Evolutionary conservation across 2,888 invertebrate species (phyloP), one percentile per base, ranked within the genome.

Genomic region (Yponomeuta cagnagella): DNA sequence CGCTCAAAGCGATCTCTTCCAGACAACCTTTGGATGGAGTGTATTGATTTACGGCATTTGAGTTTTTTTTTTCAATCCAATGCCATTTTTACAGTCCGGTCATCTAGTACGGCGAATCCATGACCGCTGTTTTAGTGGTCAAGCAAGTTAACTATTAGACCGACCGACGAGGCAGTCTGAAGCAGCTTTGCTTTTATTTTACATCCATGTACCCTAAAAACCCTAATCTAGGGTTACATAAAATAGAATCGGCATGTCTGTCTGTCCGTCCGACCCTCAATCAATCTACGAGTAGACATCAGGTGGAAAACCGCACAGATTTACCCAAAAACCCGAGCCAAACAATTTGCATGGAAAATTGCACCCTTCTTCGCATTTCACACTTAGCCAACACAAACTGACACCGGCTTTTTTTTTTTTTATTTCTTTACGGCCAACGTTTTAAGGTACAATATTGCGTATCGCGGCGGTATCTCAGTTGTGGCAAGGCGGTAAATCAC

Each of bases 341-440:
- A 10, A 48, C 48, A 68, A 68, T 68, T 68, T 68, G 48, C 31
- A 23, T 68, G 52, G 48, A 52, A 52, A 52, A 68, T 68, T 68
- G 68, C 68, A n/a, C 52, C 68, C 68, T 68, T 68, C 31, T 68
- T 15, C 52, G 23, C 67, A 15, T 43, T 37, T n/a, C 30, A 4
- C 10, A 48, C 33, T 31, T 30, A 8, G 30, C 68, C 15, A 52
- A 10, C 1, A 52, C 23, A 68, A 52, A 23, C 31, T 30, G 30
- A 52, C 23, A 68, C n/a, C 15, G 2, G 48, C 15, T 15, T 1
- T 4, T 10, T n/a, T 4, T 10, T 2, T 15, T n/a, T 43, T 37
- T 67, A 12, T 2, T 12, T 9, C 37, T 43, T 37, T 10, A n/a
- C 10, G 4, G 12, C 15, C 15, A 33, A 10, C 6, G 43, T 10